Evolutionary conservation across 2,888 invertebrate species (phyloP).

Genomic region (Pyrochroa serraticornis): DNA sequence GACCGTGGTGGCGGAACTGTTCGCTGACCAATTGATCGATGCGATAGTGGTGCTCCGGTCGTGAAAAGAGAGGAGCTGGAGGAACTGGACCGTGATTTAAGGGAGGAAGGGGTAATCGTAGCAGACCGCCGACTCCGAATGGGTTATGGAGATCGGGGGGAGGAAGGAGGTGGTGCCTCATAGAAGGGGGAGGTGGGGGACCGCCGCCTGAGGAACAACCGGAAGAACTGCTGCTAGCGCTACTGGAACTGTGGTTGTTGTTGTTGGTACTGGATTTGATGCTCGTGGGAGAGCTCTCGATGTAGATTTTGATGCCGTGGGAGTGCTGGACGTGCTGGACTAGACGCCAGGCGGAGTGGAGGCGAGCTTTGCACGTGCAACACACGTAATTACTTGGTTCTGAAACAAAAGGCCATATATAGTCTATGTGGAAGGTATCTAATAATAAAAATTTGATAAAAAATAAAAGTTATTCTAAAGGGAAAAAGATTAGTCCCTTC

Average conservation of each 20-base stretch:
- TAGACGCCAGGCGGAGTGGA: conserved; percentile 93
- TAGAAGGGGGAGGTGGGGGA: conserved; percentile 66
- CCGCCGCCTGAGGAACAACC: conserved; percentile 63
- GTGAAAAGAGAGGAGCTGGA: conserved; percentile 75
- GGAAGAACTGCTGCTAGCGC: conserved; percentile 57
- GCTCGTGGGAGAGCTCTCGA: conserved; percentile 64
- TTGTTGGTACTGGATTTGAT: conserved; percentile 54
- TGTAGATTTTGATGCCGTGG: conserved; percentile 93
- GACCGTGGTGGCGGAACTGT: conserved; percentile 80
- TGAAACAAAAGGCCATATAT: conserved; percentile 62
- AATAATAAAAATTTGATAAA: background rate
- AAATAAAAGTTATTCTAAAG: no score
- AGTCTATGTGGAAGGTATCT: background rate
- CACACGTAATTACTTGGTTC: conserved; percentile 95
- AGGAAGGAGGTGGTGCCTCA: conserved; percentile 73
- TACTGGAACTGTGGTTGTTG: conserved; percentile 65
- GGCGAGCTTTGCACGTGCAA: conserved; percentile 89
- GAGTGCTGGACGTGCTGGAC: conserved; percentile 94
- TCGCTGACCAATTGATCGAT: conserved; percentile 86
- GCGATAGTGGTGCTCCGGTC: conserved; percentile 80
- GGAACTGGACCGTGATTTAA: conserved; percentile 73
- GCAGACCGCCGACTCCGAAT: conserved; percentile 73
- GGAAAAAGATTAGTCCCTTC: no score
- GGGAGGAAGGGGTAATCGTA: conserved; percentile 78
- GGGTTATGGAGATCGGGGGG: conserved; percentile 78